A percentile compares a stretch with the other conserved stretches of the same genome.
Conservation (phyloP, 1,140 invertebrate species). For the Achroia grisella region DNA sequence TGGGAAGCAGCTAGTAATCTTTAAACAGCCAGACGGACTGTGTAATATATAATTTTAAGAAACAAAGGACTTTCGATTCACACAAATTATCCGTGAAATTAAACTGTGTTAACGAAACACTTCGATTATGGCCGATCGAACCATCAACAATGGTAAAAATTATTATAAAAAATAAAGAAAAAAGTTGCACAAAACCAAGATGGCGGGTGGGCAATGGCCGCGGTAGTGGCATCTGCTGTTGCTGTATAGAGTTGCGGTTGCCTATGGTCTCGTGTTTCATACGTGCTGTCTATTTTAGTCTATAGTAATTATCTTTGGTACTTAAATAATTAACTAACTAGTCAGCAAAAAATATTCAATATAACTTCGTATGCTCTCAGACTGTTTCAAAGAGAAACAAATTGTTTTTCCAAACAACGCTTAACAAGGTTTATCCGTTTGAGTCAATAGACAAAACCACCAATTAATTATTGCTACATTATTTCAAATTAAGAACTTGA, state of each 20-base stretch:
- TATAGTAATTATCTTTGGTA: constrained; percentile 30
- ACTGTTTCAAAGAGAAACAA: too few species aligned
- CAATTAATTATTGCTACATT: too few species aligned
- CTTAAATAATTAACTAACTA: constrained; percentile 17
- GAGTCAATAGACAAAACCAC: too few species aligned
- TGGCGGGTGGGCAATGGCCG: constrained; percentile 38
- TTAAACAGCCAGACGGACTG: constrained; percentile 2
- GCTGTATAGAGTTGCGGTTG: constrained; percentile 20
- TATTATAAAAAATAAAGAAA: not conserved
- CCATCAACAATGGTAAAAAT: constrained; percentile 6
- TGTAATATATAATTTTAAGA: constrained; percentile 19
- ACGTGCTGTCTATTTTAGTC: constrained; percentile 24
- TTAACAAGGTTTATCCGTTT: too few species aligned
- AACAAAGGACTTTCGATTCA: constrained; percentile 21
- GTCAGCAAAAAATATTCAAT: constrained; percentile 1
- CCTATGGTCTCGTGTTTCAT: constrained; percentile 37
- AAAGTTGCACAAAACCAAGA: constrained; percentile 20
- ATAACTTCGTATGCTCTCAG: too few species aligned
- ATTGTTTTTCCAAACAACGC: too few species aligned
- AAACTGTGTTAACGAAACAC: constrained; percentile 8
- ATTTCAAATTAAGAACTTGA: too few species aligned
- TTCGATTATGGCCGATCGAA: constrained; percentile 9
- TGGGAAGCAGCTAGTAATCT: too few species aligned
- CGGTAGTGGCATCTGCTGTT: constrained; percentile 33
- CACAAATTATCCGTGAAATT: constrained; percentile 28